Evolutionary conservation across 2,113 vertebrate genomes (phyloP).

Genomic region (Vulpes vulpes): DNA sequence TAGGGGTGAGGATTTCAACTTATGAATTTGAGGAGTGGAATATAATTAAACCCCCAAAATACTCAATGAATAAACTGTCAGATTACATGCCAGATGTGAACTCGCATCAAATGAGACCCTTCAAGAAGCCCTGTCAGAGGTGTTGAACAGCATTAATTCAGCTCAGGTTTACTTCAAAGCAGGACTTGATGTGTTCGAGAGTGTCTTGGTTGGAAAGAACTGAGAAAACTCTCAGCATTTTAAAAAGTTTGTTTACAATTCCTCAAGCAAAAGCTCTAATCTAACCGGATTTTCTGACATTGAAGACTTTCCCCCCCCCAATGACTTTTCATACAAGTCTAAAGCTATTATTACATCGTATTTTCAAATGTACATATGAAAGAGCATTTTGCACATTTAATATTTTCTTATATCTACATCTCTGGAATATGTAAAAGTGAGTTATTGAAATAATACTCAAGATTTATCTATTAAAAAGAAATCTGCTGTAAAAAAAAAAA

Average conservation of each 20-base stretch:
- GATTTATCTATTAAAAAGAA: constrained; percentile 80
- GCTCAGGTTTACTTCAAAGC: constrained; percentile 93
- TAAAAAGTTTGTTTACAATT: constrained; percentile 86
- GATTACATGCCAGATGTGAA: neutral
- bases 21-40: neutral
- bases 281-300: constrained; percentile 80
- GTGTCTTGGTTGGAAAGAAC: constrained; percentile 86
- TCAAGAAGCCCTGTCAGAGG: constrained; percentile 87
- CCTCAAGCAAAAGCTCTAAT: constrained; percentile 76
- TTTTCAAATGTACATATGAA: constrained; percentile 77
- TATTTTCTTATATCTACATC: constrained; percentile 75
- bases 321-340: constrained; percentile 76
- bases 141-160: constrained; percentile 92
- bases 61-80: neutral
- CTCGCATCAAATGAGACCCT: constrained; percentile 90
- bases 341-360: constrained; percentile 71
- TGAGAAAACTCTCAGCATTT: constrained; percentile 85
- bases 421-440: constrained; percentile 82
- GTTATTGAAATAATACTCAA: constrained; percentile 77
- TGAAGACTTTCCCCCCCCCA: constrained; percentile 73
- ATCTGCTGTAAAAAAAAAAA: constrained; percentile 87
- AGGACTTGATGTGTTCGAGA: constrained; percentile 94
- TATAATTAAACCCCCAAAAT: neutral
- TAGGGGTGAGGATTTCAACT: neutral
- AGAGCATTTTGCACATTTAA: constrained; percentile 86